A percentile compares a stretch with the other conserved stretches of the same genome.
Evolutionary conservation across 2,797 vertebrate genomes (phyloP).

Genomic region (Lagocephalus sceleratus): DNA sequence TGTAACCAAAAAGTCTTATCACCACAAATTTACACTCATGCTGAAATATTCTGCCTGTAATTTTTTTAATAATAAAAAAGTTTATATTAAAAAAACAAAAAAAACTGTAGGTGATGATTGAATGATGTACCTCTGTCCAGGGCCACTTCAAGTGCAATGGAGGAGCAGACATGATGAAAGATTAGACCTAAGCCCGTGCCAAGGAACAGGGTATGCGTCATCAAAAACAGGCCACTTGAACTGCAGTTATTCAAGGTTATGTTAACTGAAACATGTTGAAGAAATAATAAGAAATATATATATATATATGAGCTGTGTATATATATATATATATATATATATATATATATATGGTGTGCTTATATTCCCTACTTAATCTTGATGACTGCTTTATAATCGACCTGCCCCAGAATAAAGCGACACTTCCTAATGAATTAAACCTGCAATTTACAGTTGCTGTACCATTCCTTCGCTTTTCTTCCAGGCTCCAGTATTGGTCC

Average conservation of each 20-base stretch:
- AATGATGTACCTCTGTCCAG: slow-evolving; percentile 50
- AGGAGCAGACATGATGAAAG: slow-evolving; percentile 62
- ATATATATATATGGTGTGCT: slow-evolving; percentile 15
- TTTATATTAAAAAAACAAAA: slow-evolving; percentile 39
- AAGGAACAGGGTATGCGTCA: slow-evolving; percentile 72
- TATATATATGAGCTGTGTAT: slow-evolving; percentile 6
- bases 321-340: slow-evolving; percentile 11
- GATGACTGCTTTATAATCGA: slow-evolving; percentile 78
- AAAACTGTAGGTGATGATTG: slow-evolving; percentile 54
- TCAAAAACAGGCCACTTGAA: slow-evolving; percentile 78
- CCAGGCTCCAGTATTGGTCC: slow-evolving; percentile 35
- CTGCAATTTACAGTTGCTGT: slow-evolving; percentile 64
- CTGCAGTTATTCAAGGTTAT: slow-evolving; percentile 82
- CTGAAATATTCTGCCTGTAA: background rate
- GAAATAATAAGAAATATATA: slow-evolving; percentile 66
- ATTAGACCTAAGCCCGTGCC: slow-evolving; percentile 66
- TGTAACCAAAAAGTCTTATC: slow-evolving; percentile 28
- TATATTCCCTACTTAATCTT: slow-evolving; percentile 82
- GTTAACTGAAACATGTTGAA: slow-evolving; percentile 80
- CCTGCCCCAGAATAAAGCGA: slow-evolving; percentile 73
- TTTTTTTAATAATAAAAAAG: too few relatives aligned
- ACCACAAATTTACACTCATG: slow-evolving; percentile 19
- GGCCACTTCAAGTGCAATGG: slow-evolving; percentile 59
- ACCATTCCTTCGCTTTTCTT: slow-evolving; percentile 41
- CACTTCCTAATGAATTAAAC: slow-evolving; percentile 80